Evolutionary conservation across 1,140 invertebrate species (phyloP), one percentile per base, ranked within the genome.

Genomic region (Brachionus rotundiformis): DNA sequence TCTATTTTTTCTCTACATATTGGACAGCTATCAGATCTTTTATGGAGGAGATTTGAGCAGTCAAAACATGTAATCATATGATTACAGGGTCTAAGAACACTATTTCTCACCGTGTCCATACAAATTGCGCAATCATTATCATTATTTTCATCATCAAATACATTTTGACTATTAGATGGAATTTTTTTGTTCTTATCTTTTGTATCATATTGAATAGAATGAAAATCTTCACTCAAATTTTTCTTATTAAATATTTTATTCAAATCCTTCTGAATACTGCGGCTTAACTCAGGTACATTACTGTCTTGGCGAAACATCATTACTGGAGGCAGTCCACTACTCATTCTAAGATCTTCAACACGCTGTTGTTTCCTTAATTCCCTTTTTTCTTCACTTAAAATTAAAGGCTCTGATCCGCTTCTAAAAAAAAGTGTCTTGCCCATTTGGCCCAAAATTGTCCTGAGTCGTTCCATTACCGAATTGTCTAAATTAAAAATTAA

Each of bases 111-210:
- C 27, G 85, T 84, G 82, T 89, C 88, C 89, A 90, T 89, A 83
- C 89, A 90, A 33, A 90, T 89, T 3, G 88, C 89, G 85, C 89
- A 90, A 71, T 90, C 89, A 31, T 85, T 85, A 19, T 89, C 68
- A 41, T 44, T 85, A 75, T 29, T 44, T 1, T 76, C 73, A 13
- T 79, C 16, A 59, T 11, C 49, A 19, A 23, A 16, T 73, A 41
- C 29, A 41, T 19, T 73, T 19, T 41, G 23, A 25, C 7, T 10
- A 16, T 73, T 73, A 10, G 11, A 19, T 0, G 8, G n/a, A 7
- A 13, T 73, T 73, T 73, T 73, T 19, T 41, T 19, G n/a, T 73
- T 39, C 44, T 25, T 19, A 25, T 73, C 39, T n/a, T n/a, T n/a
- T 7, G 29, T 27, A 39, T 11, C 39, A 27, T 41, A 41, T 47